phyloP scores from a whole-genome alignment of 2,113 vertebrate genomes.

The Hippocampus zosterae region DNA sequence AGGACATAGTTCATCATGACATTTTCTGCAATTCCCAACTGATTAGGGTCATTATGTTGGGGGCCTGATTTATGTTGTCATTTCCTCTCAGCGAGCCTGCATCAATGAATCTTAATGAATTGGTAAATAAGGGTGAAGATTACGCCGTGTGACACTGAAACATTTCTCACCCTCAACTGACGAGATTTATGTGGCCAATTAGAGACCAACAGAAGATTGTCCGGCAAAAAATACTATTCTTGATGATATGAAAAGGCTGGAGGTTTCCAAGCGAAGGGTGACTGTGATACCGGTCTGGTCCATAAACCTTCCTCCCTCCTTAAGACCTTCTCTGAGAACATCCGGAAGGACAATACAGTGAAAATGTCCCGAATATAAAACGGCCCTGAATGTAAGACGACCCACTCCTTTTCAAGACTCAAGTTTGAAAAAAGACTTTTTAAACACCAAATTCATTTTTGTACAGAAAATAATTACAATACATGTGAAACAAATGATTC shows the following conservation, averaged over 20 bases:
- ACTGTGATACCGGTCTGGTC: conserved; percentile 73
- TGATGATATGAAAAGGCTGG: conserved; percentile 77
- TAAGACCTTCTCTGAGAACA: conserved; percentile 40
- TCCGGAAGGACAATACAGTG: conserved; percentile 7
- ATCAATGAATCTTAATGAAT: conserved; percentile 99
- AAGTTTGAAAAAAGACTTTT: too few relatives aligned
- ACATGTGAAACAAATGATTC: too few relatives aligned
- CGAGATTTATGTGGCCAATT: conserved; percentile 99
- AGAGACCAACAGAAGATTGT: conserved; percentile 99
- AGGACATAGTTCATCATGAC: conserved; percentile 99
- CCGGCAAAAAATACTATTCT: conserved; percentile 99
- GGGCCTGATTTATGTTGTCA: conserved; percentile 99
- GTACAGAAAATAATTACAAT: too few relatives aligned
- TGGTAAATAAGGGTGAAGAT: conserved; percentile 99
- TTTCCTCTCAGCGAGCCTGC: conserved; percentile 99
- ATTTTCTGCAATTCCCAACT: conserved; percentile 99
- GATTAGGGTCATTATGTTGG: conserved; percentile 99
- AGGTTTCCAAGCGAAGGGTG: conserved; percentile 70
- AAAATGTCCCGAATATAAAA: background rate
- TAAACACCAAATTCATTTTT: too few relatives aligned
- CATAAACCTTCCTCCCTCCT: conserved; percentile 75
- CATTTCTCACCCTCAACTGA: conserved; percentile 99
- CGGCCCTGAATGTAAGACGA: too few relatives aligned
- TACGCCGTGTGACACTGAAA: conserved; percentile 99
- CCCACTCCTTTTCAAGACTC: too few relatives aligned